Base-by-base conservation (phyloP, 2,113 vertebrate species). In the Pygoscelis antarcticus region DNA sequence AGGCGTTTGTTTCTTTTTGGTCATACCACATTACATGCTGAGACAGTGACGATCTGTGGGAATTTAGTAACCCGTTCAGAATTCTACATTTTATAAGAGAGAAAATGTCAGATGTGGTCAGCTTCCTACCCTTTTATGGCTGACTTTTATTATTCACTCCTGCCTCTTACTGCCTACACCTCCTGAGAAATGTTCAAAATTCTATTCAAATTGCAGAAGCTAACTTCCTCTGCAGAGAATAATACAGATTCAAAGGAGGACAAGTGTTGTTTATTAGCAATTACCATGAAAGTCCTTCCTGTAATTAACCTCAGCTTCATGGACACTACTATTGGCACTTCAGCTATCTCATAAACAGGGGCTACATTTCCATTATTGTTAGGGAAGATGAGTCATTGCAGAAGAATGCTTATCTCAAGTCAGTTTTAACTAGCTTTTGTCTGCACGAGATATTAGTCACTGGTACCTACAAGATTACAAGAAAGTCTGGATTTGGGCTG, bases 261-360 rank as follows among this genome's bases (percentile, higher is more conserved):
- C 91, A 97, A 94, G 93, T 93, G 94, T 96, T 98, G 97, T 98
- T 98, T 98, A 97, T 97, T 96, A 64, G 97, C 97, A 97, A 97
- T 98, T 98, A 97, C 97, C 96, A 97, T 96, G 95, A 95, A 98
- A 98, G 96, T 96, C 97, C 97, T 98, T 98, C 98, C 98, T 98
- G 98, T 97, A 98, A 98, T 98, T 98, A 98, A 98, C 98, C 98
- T 97, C 96, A 89, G 97, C 97, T 97, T 96, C 96, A 91, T 3
- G 90, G 97, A 97, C 93, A 82, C 93, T 82, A 91, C 97, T 98
- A 96, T 98, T 98, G 98, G 97, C 97, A 97, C 97, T 97, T 97
- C 97, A 96, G 89, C 94, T 90, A 96, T 94, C 96, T 97, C 95
- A 96, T 91, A 94, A 98, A 97, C 95, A 96, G 92, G 49, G 90